phyloP scores from a whole-genome alignment of 2,888 invertebrate genomes.

The Xylota segnis region DNA sequence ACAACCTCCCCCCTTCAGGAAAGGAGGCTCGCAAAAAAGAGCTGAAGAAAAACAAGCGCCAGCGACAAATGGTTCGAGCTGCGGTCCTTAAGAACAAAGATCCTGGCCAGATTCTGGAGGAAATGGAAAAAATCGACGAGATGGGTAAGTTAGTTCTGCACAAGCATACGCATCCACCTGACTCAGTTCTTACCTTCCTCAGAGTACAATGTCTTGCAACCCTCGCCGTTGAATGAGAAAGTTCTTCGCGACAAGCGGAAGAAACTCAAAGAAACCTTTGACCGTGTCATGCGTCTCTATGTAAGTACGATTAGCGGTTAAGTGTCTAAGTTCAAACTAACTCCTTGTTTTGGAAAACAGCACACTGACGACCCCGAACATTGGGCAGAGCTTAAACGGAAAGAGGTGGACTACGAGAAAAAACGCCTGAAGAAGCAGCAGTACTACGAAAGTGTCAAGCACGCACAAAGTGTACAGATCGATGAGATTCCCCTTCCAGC shows the following conservation, averaged over 20 bases:
- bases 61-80: constrained; percentile 97
- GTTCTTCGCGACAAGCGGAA: constrained; percentile 98
- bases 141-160: constrained; percentile 89
- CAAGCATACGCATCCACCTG: neutral
- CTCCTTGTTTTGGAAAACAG: constrained; percentile 84
- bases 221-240: constrained; percentile 97
- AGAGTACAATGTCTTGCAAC: constrained; percentile 98
- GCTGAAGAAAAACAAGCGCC: constrained; percentile 98
- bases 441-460: constrained; percentile 97
- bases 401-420: constrained; percentile 97
- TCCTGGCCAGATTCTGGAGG: constrained; percentile 96
- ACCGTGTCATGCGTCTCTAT: constrained; percentile 97
- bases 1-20: constrained; percentile 86
- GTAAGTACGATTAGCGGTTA: constrained; percentile 88
- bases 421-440: constrained; percentile 93
- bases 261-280: constrained; percentile 97
- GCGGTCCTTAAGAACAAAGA: constrained; percentile 99
- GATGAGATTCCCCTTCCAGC: constrained; percentile 97
- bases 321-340: constrained; percentile 21
- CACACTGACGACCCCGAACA: constrained; percentile 98
- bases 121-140: constrained; percentile 98
- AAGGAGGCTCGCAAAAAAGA: constrained; percentile 99
- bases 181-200: constrained; percentile 80
- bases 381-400: constrained; percentile 95
- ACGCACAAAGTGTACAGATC: constrained; percentile 97